Evolutionary conservation across 2,797 vertebrate species (phyloP), one percentile per base, ranked within the genome.

Genomic region (Basileuterus tristriatus): DNA sequence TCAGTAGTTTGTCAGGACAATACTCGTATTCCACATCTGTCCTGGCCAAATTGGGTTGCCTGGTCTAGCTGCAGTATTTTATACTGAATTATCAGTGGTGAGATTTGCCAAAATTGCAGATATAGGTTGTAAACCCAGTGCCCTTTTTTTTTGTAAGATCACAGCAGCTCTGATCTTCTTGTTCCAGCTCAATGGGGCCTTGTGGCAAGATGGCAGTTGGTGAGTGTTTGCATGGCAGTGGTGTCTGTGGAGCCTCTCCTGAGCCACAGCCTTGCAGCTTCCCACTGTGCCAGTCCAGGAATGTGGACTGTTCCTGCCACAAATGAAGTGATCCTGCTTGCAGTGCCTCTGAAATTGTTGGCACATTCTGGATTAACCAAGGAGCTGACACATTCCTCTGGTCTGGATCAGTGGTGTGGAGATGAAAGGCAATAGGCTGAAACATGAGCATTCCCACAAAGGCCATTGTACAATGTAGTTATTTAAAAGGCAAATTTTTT

Each of bases 151-250:
- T 47, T 13, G 32, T 56, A 32, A 62, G n/a, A 27, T 27, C 8
- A 0, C 30, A 46, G 34, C 59, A 67, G 15, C 53, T 82, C 53
- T 34, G 30, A 71, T 64, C 56, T 52, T 79, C 53, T 39, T 11
- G 11, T 36, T 71, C 41, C 36, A 4, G 43, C 58, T 26, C 30
- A 29, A 0, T 4, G 20, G 60, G 12, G 20, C 71, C 78, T 27
- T 2, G 1, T n/a, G 76, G 21, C 58, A 34, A 0, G 0, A 4
- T 8, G 46, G 30, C 62, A 62, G 46, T 39, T 62, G 7, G 1
- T 46, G 43, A 37, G 46, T 41, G 26, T 55, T 43, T 60, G 34
- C 3, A 2, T 32, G 47, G 50, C 22, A 67, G 0, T 22, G 43
- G 27, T 50, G 30, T 44, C 68, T 63, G 41, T 55, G 67, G n/a